Base-by-base conservation (phyloP, 2,888 invertebrate species). In the Drosophila neonasuta region DNA sequence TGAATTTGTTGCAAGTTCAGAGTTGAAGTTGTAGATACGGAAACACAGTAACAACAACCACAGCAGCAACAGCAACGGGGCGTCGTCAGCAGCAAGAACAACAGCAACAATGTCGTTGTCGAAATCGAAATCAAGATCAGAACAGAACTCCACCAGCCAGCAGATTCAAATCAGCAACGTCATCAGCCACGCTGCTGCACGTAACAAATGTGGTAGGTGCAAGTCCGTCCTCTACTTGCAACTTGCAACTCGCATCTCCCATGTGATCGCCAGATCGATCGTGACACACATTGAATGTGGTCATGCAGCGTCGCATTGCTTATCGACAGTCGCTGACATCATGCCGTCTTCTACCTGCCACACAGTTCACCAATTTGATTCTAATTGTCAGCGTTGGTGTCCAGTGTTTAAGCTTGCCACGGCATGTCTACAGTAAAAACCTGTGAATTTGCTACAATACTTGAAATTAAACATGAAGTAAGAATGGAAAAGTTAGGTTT, bases 1-100 rank as follows among this genome's bases (percentile, higher is more conserved):
- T 84, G 85, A 81, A 81, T 84, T 83, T 81, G 84, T 83, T 83
- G 81, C 83, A 79, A 81, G 86, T 85, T 85, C 86, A 84, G 80
- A 86, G 84, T 85, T 85, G 84, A 84, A 79, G 72, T 75, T 75
- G 75, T 65, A 74, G 71, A 74, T 73, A 63, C 71, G 75, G 69
- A n/a, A 5, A 36, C 5, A 36, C 69, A 75, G 70, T 86, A 72
- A 71, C 68, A 69, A 3, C 17, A 17, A 17, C 52, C 61, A 41
- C 62, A 63, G 55, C 71, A 70, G 34, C 62, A 64, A 66, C 24
- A 24, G 24, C 87, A 72, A 71, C 80, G 71, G 76, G 71, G 77
- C 74, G 77, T 71, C 76, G 74, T 68, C 76, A 65, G 67, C 77
- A 64, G 65, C 68, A 69, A 30, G 52, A 61, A 41, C 62, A 65